Evolutionary conservation across 2,797 vertebrate genomes (phyloP).

Genomic region (Orestias chungarensis): DNA sequence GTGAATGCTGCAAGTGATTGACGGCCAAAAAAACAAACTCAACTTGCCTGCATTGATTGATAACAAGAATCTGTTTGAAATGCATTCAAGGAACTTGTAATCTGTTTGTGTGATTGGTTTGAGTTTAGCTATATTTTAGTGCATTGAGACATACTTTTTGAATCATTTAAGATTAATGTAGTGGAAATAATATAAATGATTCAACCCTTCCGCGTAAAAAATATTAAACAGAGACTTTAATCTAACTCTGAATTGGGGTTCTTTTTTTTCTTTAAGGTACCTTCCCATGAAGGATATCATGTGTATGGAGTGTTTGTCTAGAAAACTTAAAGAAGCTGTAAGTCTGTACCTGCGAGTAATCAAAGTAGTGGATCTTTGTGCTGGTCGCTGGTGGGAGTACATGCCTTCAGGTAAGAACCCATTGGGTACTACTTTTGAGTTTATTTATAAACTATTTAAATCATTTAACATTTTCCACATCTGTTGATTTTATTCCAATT

Average conservation of each 20-base stretch:
- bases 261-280: slow-evolving; percentile 81
- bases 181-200: too few relatives aligned
- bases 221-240: background rate
- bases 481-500: background rate
- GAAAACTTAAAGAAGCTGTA: slow-evolving; percentile 95
- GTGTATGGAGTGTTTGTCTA: slow-evolving; percentile 98
- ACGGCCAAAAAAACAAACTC: too few relatives aligned
- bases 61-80: too few relatives aligned
- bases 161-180: too few relatives aligned
- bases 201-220: background rate
- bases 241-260: background rate
- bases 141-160: background rate
- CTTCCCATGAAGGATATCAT: slow-evolving; percentile 98
- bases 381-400: slow-evolving; percentile 98
- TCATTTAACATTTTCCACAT: background rate
- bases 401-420: slow-evolving; percentile 93
- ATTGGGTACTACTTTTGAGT: background rate
- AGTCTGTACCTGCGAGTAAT: slow-evolving; percentile 94
- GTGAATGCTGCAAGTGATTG: too few relatives aligned
- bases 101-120: background rate
- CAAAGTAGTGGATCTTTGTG: slow-evolving; percentile 96
- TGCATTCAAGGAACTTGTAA: too few relatives aligned
- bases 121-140: too few relatives aligned
- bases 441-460: background rate
- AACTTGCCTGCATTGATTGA: too few relatives aligned